These are phyloP conservation scores for Acropternis orthonyx DNA, from an alignment of 2,797 vertebrate genomes.

Conservation along the genomic window DNA sequence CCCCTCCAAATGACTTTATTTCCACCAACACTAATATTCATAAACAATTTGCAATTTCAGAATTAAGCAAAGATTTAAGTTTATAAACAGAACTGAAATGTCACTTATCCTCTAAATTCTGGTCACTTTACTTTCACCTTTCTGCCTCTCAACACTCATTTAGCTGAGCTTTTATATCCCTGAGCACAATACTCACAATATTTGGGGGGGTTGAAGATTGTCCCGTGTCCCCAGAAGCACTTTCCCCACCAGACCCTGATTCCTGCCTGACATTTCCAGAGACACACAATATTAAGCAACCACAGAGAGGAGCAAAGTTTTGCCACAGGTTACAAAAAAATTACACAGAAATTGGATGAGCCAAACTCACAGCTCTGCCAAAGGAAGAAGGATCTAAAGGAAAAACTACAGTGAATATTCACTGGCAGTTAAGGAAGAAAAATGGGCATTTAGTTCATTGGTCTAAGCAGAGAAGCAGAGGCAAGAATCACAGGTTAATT, in stretches of 20 bases:
- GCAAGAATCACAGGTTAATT: constrained; percentile 34
- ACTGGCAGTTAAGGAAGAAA: not conserved
- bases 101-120: not conserved
- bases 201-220: not conserved
- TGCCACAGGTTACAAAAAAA: not conserved
- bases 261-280: not conserved
- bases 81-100: not conserved
- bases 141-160: not conserved
- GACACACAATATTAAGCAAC: not conserved
- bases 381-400: not conserved
- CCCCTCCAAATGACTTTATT: not conserved
- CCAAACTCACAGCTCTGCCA: not conserved
- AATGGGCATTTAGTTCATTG: not conserved
- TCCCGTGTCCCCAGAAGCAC: not conserved
- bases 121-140: not conserved
- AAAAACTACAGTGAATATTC: constrained; percentile 1
- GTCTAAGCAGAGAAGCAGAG: not conserved
- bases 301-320: not conserved
- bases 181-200: not conserved
- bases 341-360: not conserved
- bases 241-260: not conserved
- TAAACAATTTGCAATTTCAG: not conserved
- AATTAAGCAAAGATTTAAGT: not conserved
- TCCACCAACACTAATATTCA: not conserved
- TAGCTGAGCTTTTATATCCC: not conserved